Evolutionary conservation across 2,797 vertebrate genomes (phyloP).

Genomic region (Natrix natrix): DNA sequence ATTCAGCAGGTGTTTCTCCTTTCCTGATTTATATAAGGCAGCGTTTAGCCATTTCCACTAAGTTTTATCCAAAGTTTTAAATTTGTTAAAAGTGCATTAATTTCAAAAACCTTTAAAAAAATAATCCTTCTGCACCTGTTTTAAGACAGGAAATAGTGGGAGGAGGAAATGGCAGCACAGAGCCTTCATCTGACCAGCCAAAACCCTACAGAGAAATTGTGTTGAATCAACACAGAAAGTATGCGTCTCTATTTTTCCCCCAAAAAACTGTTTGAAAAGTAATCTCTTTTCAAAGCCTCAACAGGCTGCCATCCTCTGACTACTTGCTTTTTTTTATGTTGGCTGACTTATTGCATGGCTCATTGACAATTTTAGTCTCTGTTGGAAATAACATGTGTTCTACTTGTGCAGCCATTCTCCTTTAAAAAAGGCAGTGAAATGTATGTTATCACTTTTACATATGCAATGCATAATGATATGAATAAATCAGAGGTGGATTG

Average conservation of each 20-base stretch:
- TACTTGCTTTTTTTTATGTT: not conserved
- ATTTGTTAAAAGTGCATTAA: not conserved
- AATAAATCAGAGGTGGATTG: not conserved
- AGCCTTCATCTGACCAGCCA: not conserved
- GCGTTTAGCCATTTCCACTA: slow-evolving; percentile 1
- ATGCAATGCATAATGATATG: not conserved
- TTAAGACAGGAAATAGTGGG: not conserved
- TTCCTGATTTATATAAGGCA: slow-evolving; percentile 1
- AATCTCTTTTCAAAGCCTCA: not conserved
- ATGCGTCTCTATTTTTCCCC: not conserved
- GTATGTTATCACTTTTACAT: not conserved
- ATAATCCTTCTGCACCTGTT: slow-evolving; percentile 7
- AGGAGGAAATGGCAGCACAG: not conserved
- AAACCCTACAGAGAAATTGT: not conserved
- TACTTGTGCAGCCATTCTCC: not conserved
- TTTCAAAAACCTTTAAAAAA: slow-evolving; percentile 14
- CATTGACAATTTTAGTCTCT: not conserved
- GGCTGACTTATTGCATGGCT: not conserved
- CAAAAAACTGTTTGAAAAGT: not conserved
- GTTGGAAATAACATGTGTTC: not conserved
- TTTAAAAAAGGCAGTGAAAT: not conserved
- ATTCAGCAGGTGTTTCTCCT: not conserved
- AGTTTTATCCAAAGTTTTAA: not conserved
- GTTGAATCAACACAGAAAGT: not conserved
- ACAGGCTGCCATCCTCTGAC: not conserved